A percentile compares a stretch with the other conserved stretches of the same genome.
Conservation (phyloP, 1,140 invertebrate species). For the Drosophila busckii region DNA sequence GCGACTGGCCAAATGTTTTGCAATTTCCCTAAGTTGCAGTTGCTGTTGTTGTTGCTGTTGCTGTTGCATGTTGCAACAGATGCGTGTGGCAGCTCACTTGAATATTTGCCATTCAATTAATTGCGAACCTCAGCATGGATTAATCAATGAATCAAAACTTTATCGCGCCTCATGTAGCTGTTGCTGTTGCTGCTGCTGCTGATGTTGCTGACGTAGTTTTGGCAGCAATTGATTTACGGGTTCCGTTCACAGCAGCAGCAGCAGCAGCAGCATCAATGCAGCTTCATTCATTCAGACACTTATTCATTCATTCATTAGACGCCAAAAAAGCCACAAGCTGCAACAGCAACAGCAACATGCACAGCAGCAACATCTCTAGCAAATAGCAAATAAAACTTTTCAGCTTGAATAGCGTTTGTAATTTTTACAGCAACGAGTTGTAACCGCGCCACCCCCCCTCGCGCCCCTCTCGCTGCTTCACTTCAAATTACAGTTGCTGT, state of each 20-base stretch:
- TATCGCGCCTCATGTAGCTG: slow-evolving; percentile 11
- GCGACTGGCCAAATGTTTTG: slow-evolving; percentile 29
- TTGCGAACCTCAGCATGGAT: slow-evolving; percentile 7
- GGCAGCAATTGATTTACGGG: slow-evolving; percentile 29
- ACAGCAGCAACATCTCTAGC: too few relatives aligned
- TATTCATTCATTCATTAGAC: slow-evolving; percentile 19
- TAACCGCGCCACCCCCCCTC: background rate
- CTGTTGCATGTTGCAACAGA: slow-evolving; percentile 25
- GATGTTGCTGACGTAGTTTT: slow-evolving; percentile 10
- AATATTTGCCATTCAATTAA: background rate
- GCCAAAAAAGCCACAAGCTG: too few relatives aligned
- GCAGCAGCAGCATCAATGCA: slow-evolving; percentile 22
- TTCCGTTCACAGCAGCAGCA: slow-evolving; percentile 27
- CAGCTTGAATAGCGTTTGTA: too few relatives aligned
- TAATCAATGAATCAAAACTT: slow-evolving; percentile 30
- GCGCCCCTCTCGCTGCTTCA: background rate
- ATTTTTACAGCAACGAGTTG: too few relatives aligned
- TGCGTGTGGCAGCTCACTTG: slow-evolving; percentile 26
- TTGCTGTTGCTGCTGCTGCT: background rate
- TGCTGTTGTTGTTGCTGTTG: slow-evolving; percentile 10
- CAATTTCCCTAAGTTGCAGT: slow-evolving; percentile 40
- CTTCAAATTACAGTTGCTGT: slow-evolving; percentile 23
- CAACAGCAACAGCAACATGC: too few relatives aligned
- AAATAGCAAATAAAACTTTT: too few relatives aligned
- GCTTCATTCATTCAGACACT: slow-evolving; percentile 23